Evolutionary conservation across 2,888 invertebrate species (phyloP).

Genomic region (Ecliptopera silaceata): DNA sequence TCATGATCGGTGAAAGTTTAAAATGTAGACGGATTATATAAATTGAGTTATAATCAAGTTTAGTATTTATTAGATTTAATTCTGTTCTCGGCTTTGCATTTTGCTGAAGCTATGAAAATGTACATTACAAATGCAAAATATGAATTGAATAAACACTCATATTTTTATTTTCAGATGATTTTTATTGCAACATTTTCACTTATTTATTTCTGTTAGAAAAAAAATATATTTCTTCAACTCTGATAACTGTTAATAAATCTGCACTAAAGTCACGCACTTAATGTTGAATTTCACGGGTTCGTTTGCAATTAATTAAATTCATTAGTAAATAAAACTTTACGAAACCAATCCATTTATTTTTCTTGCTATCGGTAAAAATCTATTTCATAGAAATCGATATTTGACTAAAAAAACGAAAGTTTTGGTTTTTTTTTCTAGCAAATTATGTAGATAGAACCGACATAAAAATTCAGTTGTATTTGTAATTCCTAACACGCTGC

Average conservation of each 20-base stretch:
- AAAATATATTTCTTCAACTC: background rate
- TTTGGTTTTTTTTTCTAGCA: background rate
- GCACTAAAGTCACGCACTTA: background rate
- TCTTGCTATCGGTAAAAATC: background rate
- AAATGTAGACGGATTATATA: constrained; percentile 22
- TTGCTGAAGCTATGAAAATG: too few species aligned
- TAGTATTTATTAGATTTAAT: background rate
- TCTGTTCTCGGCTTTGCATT: too few species aligned
- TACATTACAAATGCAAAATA: too few species aligned
- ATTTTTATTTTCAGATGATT: too few species aligned
- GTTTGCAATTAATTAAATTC: background rate
- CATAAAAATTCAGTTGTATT: constrained; percentile 2
- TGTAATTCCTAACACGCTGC: constrained; percentile 1
- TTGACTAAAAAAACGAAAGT: background rate
- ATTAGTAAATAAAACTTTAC: background rate
- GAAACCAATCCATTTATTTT: background rate
- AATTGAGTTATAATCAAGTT: background rate
- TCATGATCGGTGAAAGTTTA: constrained; percentile 28
- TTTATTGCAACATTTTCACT: too few species aligned
- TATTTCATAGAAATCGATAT: background rate
- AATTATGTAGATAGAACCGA: background rate
- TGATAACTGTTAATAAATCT: background rate
- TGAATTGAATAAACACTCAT: too few species aligned
- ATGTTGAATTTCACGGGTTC: background rate
- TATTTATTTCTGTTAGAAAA: too few species aligned